Conservation (phyloP, 2,888 invertebrate species). For the Ametastegia equiseti region DNA sequence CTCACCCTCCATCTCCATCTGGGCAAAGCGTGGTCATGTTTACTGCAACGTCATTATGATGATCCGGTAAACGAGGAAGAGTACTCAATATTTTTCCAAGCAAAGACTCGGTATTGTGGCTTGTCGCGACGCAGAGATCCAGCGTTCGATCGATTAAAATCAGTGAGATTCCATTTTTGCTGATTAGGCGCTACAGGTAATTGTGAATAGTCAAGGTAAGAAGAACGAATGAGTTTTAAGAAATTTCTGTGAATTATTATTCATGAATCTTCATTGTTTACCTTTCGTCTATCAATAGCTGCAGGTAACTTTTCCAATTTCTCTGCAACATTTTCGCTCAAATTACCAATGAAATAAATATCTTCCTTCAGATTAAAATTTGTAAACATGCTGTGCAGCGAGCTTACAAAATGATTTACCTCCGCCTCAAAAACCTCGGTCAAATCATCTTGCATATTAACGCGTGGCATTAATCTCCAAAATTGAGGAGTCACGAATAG, state of each 20-base stretch:
- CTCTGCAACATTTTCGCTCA: constrained; percentile 80
- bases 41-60: constrained; percentile 82
- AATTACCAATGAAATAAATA: constrained; percentile 81
- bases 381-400: constrained; percentile 66
- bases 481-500: constrained; percentile 83
- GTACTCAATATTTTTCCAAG: constrained; percentile 81
- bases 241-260: background rate
- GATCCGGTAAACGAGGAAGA: constrained; percentile 81
- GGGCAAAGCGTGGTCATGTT: constrained; percentile 81
- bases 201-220: background rate
- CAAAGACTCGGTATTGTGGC: constrained; percentile 81
- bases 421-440: constrained; percentile 61
- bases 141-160: constrained; percentile 82
- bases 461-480: constrained; percentile 78
- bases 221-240: background rate
- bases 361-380: constrained; percentile 82
- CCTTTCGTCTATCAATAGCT: constrained; percentile 77
- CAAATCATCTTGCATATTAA: constrained; percentile 72
- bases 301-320: constrained; percentile 77
- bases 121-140: constrained; percentile 81
- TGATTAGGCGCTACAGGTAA: constrained; percentile 55
- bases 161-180: constrained; percentile 76
- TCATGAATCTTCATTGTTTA: constrained; percentile 63
- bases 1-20: constrained; percentile 54
- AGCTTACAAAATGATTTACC: constrained; percentile 65